phyloP scores from a whole-genome alignment of 2,888 invertebrate species.

The Erynnis tages region DNA sequence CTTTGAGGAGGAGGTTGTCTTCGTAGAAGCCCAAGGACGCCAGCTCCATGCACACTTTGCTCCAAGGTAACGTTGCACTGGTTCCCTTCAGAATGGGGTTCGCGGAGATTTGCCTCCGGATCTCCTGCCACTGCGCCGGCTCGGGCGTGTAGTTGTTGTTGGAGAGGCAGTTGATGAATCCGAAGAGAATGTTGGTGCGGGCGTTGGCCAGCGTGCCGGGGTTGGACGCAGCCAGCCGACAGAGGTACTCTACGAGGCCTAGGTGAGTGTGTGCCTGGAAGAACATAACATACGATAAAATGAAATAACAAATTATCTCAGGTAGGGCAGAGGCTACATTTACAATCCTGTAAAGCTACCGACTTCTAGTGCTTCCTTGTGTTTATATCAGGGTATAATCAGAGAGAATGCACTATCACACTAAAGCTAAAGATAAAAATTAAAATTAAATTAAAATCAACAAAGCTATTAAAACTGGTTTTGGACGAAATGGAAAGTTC shows the following conservation, averaged over 20 bases:
- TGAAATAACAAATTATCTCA: too few relatives aligned
- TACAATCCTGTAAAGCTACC: too few relatives aligned
- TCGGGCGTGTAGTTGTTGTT: conserved; percentile 82
- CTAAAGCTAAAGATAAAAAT: too few relatives aligned
- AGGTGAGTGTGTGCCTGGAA: conserved; percentile 80
- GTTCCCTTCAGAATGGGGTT: conserved; percentile 61
- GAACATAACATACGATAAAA: too few relatives aligned
- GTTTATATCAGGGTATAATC: too few relatives aligned
- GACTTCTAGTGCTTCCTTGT: too few relatives aligned
- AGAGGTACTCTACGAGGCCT: conserved; percentile 81
- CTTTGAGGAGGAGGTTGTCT: conserved; percentile 69
- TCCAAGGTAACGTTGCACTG: conserved; percentile 71
- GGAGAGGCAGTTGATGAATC: conserved; percentile 79
- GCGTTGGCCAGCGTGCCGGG: conserved; percentile 58
- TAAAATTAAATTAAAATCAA: too few relatives aligned
- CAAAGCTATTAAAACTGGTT: too few relatives aligned
- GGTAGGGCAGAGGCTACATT: too few relatives aligned
- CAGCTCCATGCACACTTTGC: conserved; percentile 79
- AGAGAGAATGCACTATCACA: too few relatives aligned
- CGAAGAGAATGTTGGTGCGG: conserved; percentile 63
- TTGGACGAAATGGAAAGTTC: too few relatives aligned
- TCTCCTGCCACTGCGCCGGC: conserved; percentile 67
- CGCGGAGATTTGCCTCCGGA: conserved; percentile 63
- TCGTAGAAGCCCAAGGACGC: conserved; percentile 82
- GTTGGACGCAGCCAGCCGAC: conserved; percentile 65